Evolutionary conservation across 1,140 invertebrate species (phyloP), one percentile per base, ranked within the genome.

Genomic region (Caenorhabditis remanei): DNA sequence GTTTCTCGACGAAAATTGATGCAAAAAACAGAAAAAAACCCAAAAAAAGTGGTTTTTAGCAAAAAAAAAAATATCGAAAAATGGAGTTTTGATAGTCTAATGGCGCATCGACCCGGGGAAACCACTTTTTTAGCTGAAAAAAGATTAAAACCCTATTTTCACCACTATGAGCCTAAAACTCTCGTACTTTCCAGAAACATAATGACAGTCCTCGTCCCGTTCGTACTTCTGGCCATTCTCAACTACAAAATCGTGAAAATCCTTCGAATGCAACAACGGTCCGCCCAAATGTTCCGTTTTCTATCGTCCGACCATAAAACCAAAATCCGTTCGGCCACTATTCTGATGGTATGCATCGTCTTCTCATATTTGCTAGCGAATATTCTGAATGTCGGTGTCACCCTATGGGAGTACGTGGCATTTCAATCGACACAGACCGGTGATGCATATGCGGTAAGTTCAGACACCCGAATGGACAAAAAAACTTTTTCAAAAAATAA

Each of bases 231-330:
- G 9, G 85, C 88, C 9, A 84, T 84, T 46, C 86, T 89, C 61
- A 89, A 89, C 32, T 82, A 85, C 61, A 53, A 65, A 46, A 89
- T 89, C 14, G 87, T 89, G 8, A 63, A 83, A 21, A 89, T 86
- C 16, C 88, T 89, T 19, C 46, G 89, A 24, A 84, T 50, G 21
- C 89, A 89, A 43, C 89, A 89, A 58, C 32, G 89, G 16, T 71
- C 87, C 24, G 89, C 89, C 8, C 61, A 84, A 56, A 89, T 89
- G 89, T 89, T 89, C 67, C 56, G 89, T 16, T 89, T 89, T 24
- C 71, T 84, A 3, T 58, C 85, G 21, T 84, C 71, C 21, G 75
- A 89, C 53, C 89, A 89, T 46, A 89, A 89, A 67, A 83, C 86
- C 8, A 89, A 89, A 82, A 85, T 89, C 9, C 88, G 89, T 21